Conservation (phyloP, 2,888 invertebrate genomes). For the Uropetala carovei region DNA sequence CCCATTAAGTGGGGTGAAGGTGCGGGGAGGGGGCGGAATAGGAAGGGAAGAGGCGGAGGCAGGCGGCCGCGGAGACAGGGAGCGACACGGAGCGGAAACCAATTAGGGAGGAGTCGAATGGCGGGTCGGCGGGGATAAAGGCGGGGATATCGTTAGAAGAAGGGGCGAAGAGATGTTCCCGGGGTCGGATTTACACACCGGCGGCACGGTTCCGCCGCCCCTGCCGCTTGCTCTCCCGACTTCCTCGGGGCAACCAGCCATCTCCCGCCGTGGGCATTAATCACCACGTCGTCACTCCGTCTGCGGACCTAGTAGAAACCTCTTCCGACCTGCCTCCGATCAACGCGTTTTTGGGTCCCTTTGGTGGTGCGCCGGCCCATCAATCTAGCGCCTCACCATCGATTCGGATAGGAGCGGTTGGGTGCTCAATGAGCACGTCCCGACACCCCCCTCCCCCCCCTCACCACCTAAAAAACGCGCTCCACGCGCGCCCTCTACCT, state of each 20-base stretch:
- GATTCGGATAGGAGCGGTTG: not conserved
- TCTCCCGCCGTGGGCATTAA: not conserved
- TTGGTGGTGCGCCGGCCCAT: slow-evolving; percentile 1
- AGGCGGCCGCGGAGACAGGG: not conserved
- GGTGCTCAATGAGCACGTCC: too few species aligned
- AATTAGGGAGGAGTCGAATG: slow-evolving; percentile 21
- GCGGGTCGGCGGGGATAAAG: not conserved
- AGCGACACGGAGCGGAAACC: slow-evolving; percentile 40
- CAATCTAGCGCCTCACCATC: slow-evolving; percentile 1
- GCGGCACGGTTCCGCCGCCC: not conserved
- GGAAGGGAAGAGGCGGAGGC: not conserved
- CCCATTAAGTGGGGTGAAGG: slow-evolving; percentile 45
- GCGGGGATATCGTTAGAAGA: not conserved
- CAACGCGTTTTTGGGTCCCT: not conserved
- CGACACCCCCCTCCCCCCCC: too few species aligned
- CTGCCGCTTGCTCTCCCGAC: slow-evolving; percentile 4
- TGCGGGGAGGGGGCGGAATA: not conserved
- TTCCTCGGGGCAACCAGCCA: not conserved
- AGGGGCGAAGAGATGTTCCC: not conserved
- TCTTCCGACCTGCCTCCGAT: not conserved
- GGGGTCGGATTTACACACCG: not conserved
- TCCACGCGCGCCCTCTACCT: too few species aligned
- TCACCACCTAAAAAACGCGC: not conserved
- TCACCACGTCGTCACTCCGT: not conserved
- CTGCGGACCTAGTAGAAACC: not conserved